Conservation (phyloP, 2,888 invertebrate genomes). For the Tinea pellionella region DNA sequence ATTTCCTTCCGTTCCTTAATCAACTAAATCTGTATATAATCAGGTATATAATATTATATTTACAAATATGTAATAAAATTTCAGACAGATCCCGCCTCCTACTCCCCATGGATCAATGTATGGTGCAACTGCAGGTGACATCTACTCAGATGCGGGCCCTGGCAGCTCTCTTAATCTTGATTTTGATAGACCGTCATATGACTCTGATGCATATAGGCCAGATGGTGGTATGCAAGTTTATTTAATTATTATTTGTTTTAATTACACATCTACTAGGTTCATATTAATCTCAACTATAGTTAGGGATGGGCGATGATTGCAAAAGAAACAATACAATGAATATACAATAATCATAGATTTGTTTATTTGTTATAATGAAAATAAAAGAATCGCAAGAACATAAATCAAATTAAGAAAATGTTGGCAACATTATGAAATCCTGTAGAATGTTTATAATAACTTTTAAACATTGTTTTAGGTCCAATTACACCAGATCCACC, state of each 20-base stretch:
- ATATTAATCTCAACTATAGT: too few relatives aligned
- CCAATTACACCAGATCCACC: slow-evolving; percentile 30
- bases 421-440: too few relatives aligned
- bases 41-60: too few relatives aligned
- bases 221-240: neutral
- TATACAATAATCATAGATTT: too few relatives aligned
- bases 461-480: neutral
- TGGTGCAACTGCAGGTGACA: slow-evolving; percentile 53
- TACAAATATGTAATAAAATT: neutral
- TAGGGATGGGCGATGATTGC: too few relatives aligned
- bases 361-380: too few relatives aligned
- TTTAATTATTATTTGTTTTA: neutral
- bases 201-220: slow-evolving; percentile 58
- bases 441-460: neutral
- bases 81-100: neutral
- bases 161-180: slow-evolving; percentile 72
- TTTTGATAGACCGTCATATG: slow-evolving; percentile 70
- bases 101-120: slow-evolving; percentile 30
- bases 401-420: too few relatives aligned
- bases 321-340: too few relatives aligned
- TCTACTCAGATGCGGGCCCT: slow-evolving; percentile 69
- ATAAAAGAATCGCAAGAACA: too few relatives aligned
- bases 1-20: too few relatives aligned
- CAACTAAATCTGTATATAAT: too few relatives aligned
- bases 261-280: too few relatives aligned